Percentiles rank a stretch among this genome's conserved stretches.
Conservation (phyloP, 2,888 invertebrate genomes). For the Drosophila neutralis region DNA sequence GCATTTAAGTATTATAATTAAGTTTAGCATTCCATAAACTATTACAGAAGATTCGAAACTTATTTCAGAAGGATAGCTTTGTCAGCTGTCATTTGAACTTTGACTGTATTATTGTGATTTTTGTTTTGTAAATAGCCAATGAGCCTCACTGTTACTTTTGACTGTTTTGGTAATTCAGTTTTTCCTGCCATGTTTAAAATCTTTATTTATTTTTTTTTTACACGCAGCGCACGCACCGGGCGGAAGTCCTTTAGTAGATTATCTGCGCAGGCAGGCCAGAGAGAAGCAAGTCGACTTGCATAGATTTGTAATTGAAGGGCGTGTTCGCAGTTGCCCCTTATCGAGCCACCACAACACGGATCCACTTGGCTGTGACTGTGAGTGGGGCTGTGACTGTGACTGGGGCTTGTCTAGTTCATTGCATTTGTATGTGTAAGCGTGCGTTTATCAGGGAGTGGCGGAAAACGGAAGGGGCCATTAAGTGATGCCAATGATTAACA, state of each 20-base stretch:
- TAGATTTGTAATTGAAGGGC: conserved; percentile 84
- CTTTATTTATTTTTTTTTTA: conserved; percentile 41
- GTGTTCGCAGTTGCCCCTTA: conserved; percentile 65
- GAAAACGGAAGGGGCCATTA: conserved; percentile 83
- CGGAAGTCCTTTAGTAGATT: conserved; percentile 84
- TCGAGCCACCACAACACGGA: conserved; percentile 20
- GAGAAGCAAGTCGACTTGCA: conserved; percentile 50
- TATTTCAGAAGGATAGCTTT: background rate
- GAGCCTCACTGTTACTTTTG: background rate
- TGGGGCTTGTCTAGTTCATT: conserved; percentile 56
- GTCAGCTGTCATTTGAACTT: background rate
- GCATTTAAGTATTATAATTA: background rate
- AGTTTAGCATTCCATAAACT: background rate
- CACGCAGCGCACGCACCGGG: conserved; percentile 80
- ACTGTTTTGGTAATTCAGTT: conserved; percentile 18
- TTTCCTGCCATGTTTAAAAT: conserved; percentile 22
- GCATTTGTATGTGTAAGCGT: conserved; percentile 24
- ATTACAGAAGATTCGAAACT: background rate
- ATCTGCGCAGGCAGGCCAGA: conserved; percentile 66
- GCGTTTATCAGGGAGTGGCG: conserved; percentile 33
- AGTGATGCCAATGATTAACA: conserved; percentile 84
- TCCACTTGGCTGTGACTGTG: conserved; percentile 52
- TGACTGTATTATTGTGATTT: background rate
- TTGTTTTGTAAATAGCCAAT: background rate
- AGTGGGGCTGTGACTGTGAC: background rate